A percentile compares a stretch with the other conserved stretches of the same genome.
phyloP scores from a whole-genome alignment of 2,888 invertebrate species.

The Stomorhina lunata region DNA sequence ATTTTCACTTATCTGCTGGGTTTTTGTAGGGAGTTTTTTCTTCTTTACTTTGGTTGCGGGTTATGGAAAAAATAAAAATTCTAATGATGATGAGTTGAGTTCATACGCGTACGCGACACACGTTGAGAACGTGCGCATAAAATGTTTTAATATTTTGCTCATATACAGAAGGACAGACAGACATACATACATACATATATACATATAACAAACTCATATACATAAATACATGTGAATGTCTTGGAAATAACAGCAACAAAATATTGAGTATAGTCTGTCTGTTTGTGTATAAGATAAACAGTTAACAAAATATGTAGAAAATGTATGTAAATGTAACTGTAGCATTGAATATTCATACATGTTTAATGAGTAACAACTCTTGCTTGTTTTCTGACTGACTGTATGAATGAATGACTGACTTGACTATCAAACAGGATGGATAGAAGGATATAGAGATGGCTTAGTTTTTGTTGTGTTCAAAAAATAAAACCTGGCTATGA shows the following conservation, averaged over 20 bases:
- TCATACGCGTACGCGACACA: constrained; percentile 60
- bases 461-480: background rate
- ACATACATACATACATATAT: constrained; percentile 5
- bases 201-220: background rate
- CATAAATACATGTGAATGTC: background rate
- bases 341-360: background rate
- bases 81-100: constrained; percentile 54
- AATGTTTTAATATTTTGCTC: constrained; percentile 40
- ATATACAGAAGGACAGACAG: background rate
- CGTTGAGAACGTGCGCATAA: constrained; percentile 63
- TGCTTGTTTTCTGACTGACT: background rate
- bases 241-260: background rate
- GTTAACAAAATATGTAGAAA: background rate
- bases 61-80: background rate
- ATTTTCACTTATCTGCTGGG: constrained; percentile 39
- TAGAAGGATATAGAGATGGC: background rate
- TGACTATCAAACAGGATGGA: too few species aligned
- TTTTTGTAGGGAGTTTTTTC: constrained; percentile 28
- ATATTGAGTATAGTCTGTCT: background rate
- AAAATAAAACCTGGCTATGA: background rate
- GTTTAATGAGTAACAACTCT: constrained; percentile 6
- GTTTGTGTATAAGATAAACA: background rate
- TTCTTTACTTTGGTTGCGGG: background rate
- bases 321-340: background rate
- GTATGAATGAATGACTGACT: background rate